Conservation (phyloP, 2,888 invertebrate species). For the Thumatha senex region DNA sequence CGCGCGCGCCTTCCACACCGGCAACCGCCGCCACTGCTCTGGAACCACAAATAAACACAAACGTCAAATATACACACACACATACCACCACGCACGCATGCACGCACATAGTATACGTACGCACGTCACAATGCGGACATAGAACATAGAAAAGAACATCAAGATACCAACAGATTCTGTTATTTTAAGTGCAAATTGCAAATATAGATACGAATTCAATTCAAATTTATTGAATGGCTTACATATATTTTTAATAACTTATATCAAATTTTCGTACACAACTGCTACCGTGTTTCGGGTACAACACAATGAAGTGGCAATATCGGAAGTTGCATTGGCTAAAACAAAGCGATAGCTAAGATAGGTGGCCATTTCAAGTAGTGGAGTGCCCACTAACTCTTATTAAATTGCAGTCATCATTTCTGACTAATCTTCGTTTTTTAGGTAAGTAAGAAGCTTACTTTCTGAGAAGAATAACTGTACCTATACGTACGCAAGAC, state of each 20-base stretch:
- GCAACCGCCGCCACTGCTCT: slow-evolving; percentile 85
- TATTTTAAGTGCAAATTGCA: background rate
- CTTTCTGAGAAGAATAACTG: no score
- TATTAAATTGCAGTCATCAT: no score
- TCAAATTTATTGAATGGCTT: background rate
- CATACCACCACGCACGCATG: slow-evolving; percentile 40
- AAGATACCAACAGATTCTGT: slow-evolving; percentile 37
- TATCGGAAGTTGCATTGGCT: no score
- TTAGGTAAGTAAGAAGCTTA: background rate
- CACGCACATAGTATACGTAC: slow-evolving; percentile 41
- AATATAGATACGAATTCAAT: no score
- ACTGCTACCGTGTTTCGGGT: no score
- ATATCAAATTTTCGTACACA: no score
- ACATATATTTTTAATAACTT: no score
- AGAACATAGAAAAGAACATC: slow-evolving; percentile 28
- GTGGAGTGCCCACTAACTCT: no score
- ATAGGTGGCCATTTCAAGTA: no score
- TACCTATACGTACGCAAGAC: no score
- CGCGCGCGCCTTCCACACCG: slow-evolving; percentile 83
- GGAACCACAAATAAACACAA: slow-evolving; percentile 82
- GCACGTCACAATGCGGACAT: slow-evolving; percentile 31
- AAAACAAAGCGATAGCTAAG: no score
- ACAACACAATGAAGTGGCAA: no score
- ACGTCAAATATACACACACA: slow-evolving; percentile 70
- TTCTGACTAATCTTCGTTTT: background rate